A percentile compares a stretch with the other conserved stretches of the same genome.
phyloP scores from a whole-genome alignment of 2,797 vertebrate species.

The Tauraco hartlaubi region DNA sequence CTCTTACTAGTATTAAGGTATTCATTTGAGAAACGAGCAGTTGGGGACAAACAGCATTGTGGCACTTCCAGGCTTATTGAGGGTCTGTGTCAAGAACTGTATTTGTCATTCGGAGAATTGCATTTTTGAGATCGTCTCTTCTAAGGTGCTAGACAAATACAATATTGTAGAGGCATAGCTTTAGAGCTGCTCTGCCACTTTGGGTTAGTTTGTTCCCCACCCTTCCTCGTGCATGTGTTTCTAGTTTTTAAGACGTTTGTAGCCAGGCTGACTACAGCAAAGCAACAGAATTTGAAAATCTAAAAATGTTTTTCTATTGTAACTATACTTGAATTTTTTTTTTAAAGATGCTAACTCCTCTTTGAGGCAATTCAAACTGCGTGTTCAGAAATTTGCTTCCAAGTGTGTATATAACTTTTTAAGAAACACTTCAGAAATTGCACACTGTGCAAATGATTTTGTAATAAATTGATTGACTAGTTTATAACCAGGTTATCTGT shows the following conservation, averaged over 20 bases:
- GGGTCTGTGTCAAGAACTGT: neutral
- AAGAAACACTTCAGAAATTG: neutral
- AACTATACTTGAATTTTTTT: neutral
- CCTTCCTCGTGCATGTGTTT: neutral
- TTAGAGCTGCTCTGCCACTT: neutral
- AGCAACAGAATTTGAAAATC: neutral
- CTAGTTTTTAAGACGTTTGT: neutral
- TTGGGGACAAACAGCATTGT: neutral
- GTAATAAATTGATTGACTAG: neutral
- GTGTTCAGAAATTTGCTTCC: neutral
- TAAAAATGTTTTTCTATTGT: neutral
- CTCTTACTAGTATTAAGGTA: neutral
- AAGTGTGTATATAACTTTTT: neutral
- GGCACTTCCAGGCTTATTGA: neutral
- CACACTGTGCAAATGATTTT: neutral
- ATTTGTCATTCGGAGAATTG: neutral
- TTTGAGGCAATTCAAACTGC: neutral
- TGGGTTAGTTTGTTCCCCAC: neutral
- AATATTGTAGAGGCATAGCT: neutral
- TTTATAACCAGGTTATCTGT: neutral
- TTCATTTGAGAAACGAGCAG: neutral
- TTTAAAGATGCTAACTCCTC: neutral
- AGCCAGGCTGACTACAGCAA: neutral
- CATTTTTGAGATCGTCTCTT: neutral
- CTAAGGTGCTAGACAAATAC: neutral